phyloP scores from a whole-genome alignment of 2,113 vertebrate genomes.

The Excalfactoria chinensis region DNA sequence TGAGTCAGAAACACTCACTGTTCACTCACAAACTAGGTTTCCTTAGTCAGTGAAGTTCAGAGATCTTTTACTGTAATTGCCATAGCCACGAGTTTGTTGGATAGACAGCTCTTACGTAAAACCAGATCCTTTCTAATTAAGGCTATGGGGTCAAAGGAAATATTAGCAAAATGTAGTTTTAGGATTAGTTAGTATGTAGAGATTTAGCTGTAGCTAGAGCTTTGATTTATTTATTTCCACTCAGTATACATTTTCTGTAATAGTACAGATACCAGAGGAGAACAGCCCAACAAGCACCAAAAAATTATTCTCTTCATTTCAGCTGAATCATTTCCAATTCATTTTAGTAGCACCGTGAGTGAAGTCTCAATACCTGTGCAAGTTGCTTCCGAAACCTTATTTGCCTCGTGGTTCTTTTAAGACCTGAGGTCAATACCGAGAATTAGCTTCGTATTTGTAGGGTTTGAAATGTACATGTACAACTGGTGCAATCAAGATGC shows the following conservation, averaged over 20 bases:
- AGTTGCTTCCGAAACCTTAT: background rate
- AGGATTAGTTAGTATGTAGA: too few species aligned
- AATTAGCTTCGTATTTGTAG: constrained; percentile 9
- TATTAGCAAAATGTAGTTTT: background rate
- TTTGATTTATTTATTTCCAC: background rate
- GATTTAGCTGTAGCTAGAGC: background rate
- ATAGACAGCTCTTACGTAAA: background rate
- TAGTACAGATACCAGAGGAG: background rate
- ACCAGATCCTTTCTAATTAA: background rate
- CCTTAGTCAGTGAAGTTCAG: background rate
- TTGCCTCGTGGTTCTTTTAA: background rate
- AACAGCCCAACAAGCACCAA: background rate
- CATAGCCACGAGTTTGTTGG: background rate
- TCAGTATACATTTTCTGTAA: background rate
- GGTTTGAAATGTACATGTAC: background rate
- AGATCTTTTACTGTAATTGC: background rate
- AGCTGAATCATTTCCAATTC: constrained; percentile 11
- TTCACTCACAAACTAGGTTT: background rate
- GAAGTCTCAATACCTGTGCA: background rate
- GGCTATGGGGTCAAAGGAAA: background rate
- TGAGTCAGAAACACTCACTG: background rate
- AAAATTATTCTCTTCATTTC: constrained; percentile 27
- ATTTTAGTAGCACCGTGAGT: background rate
- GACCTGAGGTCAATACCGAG: background rate
- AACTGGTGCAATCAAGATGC: background rate